Percentiles rank a stretch among this genome's conserved stretches.
These are phyloP conservation scores for Eudyptes chrysolophus DNA, from an alignment of 2,113 vertebrate species.

Conservation along the genomic window DNA sequence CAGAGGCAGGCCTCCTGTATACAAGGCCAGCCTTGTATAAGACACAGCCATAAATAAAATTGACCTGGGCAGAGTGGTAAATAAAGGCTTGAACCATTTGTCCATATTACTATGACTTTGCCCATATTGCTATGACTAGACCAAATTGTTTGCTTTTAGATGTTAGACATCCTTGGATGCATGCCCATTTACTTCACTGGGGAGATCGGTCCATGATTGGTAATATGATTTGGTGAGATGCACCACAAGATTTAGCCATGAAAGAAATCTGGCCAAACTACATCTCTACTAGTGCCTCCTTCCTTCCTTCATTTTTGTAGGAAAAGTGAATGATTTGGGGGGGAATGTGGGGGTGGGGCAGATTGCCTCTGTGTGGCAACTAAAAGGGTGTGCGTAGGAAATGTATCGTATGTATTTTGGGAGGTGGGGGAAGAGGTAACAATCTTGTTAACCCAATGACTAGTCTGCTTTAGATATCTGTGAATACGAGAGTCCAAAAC, in stretches of 20 bases:
- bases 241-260: not conserved
- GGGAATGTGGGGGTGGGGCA: not conserved
- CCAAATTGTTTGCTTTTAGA: not conserved
- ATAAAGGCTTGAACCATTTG: not conserved
- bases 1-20: not conserved
- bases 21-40: not conserved
- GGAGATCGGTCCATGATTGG: not conserved
- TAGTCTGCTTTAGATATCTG: not conserved
- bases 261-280: not conserved
- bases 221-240: not conserved
- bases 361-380: not conserved
- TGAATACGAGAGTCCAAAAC: not conserved
- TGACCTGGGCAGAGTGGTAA: not conserved
- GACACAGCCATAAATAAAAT: not conserved
- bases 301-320: not conserved
- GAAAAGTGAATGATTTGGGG: not conserved
- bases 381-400: not conserved
- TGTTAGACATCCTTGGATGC: not conserved
- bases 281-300: not conserved
- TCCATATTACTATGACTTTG: not conserved
- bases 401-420: not conserved
- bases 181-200: not conserved
- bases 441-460: not conserved
- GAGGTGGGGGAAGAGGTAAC: not conserved
- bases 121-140: not conserved